Percentiles rank a stretch among this genome's conserved stretches.
These are phyloP conservation scores for Psilopogon haemacephalus DNA, from an alignment of 2,113 vertebrate species.

Conservation along the genomic window DNA sequence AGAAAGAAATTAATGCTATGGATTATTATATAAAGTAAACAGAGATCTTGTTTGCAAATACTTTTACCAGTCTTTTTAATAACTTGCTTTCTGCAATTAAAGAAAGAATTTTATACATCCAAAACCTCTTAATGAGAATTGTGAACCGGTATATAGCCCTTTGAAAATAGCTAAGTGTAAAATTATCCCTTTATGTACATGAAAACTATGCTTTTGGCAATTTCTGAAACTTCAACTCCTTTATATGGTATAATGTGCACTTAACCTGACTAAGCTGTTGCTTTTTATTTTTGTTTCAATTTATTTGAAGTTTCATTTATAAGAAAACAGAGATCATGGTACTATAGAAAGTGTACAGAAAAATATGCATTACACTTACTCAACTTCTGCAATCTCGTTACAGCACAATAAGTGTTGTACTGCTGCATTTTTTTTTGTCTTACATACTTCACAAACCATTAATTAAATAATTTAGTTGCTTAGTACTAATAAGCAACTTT, in stretches of 20 bases:
- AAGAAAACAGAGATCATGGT: background rate
- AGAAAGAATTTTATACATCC: background rate
- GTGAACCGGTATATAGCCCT: background rate
- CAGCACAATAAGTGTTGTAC: background rate
- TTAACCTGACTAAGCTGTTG: background rate
- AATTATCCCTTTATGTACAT: background rate
- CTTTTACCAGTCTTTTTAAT: background rate
- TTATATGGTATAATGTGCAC: background rate
- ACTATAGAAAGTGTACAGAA: background rate
- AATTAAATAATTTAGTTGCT: background rate
- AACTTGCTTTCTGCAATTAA: background rate
- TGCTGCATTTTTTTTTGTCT: background rate
- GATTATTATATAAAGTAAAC: constrained; percentile 12
- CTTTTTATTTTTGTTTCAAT: background rate
- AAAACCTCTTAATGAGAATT: background rate
- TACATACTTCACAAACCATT: background rate
- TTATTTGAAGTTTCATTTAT: background rate
- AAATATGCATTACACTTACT: background rate
- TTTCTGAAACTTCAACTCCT: background rate
- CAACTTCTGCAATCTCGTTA: background rate
- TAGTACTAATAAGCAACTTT: background rate
- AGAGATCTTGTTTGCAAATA: background rate
- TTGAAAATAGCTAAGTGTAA: background rate
- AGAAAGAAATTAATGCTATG: background rate
- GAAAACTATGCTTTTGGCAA: background rate